phyloP scores from a whole-genome alignment of 2,888 invertebrate genomes.

The Drosophila multiciliata region DNA sequence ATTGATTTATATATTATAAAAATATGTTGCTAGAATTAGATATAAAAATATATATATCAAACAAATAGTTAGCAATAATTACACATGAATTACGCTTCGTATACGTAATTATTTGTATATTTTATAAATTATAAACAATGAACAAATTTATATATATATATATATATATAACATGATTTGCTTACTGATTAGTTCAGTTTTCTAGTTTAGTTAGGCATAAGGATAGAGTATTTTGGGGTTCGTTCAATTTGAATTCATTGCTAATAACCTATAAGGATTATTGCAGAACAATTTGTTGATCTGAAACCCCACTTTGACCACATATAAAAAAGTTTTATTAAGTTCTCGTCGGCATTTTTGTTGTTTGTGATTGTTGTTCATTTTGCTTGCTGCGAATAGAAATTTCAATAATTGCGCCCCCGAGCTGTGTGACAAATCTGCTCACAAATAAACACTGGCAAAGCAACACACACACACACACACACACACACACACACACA shows the following conservation, averaged over 20 bases:
- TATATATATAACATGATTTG: neutral
- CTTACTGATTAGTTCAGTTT: neutral
- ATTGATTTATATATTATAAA: neutral
- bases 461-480: slow-evolving; percentile 3
- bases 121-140: neutral
- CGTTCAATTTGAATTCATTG: neutral
- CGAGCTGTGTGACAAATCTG: slow-evolving; percentile 41
- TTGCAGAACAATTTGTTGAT: slow-evolving; percentile 3
- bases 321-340: slow-evolving; percentile 37
- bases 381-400: slow-evolving; percentile 28
- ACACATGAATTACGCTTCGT: neutral
- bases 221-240: neutral
- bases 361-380: slow-evolving; percentile 25
- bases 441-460: slow-evolving; percentile 17
- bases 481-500: slow-evolving; percentile 3
- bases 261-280: slow-evolving; percentile 9
- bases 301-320: slow-evolving; percentile 8
- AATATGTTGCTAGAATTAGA: neutral
- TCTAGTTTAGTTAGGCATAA: neutral
- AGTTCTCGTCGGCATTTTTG: slow-evolving; percentile 26
- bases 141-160: neutral
- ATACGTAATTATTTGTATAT: neutral
- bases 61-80: neutral
- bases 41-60: too few relatives aligned
- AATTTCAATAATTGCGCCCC: slow-evolving; percentile 66